Conservation (phyloP, 2,797 vertebrate species). For the Acanthurus leucopareius region DNA sequence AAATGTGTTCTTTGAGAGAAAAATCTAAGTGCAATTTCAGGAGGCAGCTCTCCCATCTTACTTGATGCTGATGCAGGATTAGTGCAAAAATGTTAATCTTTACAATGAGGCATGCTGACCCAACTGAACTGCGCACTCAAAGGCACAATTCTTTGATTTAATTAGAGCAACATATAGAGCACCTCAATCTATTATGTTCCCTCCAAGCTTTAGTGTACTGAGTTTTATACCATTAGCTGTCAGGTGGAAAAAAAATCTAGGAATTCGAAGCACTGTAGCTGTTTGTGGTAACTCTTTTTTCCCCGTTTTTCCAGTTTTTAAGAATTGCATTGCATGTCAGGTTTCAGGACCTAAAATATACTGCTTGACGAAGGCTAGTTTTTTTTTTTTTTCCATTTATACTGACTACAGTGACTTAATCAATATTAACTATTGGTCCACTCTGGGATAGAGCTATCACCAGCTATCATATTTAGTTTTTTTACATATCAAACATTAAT, state of each 20-base stretch:
- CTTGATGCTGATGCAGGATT: not conserved
- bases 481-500: too few relatives aligned
- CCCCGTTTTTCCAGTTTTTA: too few relatives aligned
- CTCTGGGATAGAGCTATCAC: too few relatives aligned
- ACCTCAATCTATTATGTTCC: not conserved
- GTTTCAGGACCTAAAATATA: too few relatives aligned
- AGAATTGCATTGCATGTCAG: too few relatives aligned
- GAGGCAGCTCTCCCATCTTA: not conserved
- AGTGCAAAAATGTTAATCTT: not conserved
- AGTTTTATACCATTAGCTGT: conserved; percentile 19
- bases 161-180: not conserved
- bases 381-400: too few relatives aligned
- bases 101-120: conserved; percentile 9
- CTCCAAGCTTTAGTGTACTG: not conserved
- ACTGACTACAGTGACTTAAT: too few relatives aligned
- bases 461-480: too few relatives aligned
- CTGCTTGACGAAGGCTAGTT: too few relatives aligned
- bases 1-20: conserved; percentile 28
- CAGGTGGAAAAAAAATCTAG: not conserved
- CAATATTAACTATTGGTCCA: too few relatives aligned
- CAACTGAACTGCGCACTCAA: not conserved
- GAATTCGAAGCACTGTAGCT: not conserved
- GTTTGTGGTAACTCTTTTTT: not conserved
- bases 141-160: conserved; percentile 15
- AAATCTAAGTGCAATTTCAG: conserved; percentile 15